These are phyloP conservation scores for Xiphorhynchus erythropygius DNA, from an alignment of 2,797 vertebrate genomes.

Conservation along the genomic window DNA sequence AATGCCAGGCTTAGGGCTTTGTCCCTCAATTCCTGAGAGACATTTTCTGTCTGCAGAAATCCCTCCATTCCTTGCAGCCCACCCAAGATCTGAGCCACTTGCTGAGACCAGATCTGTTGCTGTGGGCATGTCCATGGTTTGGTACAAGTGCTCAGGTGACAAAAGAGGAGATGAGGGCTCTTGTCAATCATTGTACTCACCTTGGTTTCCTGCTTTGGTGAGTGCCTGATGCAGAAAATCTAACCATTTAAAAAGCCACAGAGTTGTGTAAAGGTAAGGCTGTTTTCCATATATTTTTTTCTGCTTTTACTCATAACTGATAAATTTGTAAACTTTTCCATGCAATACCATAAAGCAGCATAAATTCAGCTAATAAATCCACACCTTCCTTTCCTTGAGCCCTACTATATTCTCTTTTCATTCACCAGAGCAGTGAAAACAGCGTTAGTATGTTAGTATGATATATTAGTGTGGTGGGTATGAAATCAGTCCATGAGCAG, in stretches of 20 bases:
- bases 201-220: background rate
- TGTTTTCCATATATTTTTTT: background rate
- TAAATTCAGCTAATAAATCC: background rate
- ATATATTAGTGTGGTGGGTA: background rate
- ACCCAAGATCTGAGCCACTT: too few species aligned
- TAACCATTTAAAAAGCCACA: background rate
- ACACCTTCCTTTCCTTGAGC: background rate
- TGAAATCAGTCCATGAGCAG: background rate
- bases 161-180: background rate
- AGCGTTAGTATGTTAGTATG: background rate
- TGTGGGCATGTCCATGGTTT: accelerated
- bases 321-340: background rate
- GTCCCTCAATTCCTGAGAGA: background rate
- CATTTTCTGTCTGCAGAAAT: background rate
- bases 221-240: background rate
- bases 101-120: accelerated
- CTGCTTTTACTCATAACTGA: background rate
- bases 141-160: background rate
- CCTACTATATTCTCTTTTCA: background rate
- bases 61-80: background rate
- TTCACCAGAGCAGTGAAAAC: background rate
- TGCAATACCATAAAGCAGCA: background rate
- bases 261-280: background rate
- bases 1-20: background rate
- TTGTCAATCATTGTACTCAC: background rate